A percentile compares a stretch with the other conserved stretches of the same genome.
These are phyloP conservation scores for Anthopleura sola DNA, from an alignment of 64 coral and sea anemone species.

Conservation along the genomic window DNA sequence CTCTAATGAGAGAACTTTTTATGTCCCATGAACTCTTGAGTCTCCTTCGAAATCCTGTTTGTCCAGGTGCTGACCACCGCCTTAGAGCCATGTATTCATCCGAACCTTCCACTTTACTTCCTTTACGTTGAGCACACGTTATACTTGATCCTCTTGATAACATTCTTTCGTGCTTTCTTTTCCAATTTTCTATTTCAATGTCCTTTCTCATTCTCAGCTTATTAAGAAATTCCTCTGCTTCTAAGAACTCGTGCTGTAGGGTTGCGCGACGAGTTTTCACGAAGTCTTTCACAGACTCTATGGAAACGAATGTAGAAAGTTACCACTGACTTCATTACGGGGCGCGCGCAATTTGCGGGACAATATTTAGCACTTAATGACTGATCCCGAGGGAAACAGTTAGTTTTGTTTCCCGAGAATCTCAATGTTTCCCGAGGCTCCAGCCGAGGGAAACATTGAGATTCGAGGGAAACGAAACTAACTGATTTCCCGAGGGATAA, in stretches of 20 bases:
- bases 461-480: too few species aligned
- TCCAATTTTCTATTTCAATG: conserved; percentile 47
- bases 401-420: too few species aligned
- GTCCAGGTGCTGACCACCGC: conserved; percentile 32
- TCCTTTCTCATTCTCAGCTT: conserved; percentile 45
- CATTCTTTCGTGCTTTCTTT: conserved; percentile 40
- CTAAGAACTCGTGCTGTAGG: conserved; percentile 30
- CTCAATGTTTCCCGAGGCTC: too few species aligned
- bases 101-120: background rate
- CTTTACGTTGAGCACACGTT: background rate
- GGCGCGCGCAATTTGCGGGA: too few species aligned
- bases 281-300: conserved; percentile 39
- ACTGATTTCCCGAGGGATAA: too few species aligned
- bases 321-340: too few species aligned
- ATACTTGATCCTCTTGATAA: background rate
- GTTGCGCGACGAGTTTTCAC: conserved; percentile 25
- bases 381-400: too few species aligned
- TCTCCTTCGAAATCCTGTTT: conserved; percentile 14
- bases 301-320: background rate
- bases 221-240: conserved; percentile 39
- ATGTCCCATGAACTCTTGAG: conserved; percentile 53
- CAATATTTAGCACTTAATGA: too few species aligned
- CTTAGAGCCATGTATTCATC: conserved; percentile 9
- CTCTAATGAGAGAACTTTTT: conserved; percentile 21
- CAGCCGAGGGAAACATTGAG: too few species aligned